These are phyloP conservation scores for Prionailurus bengalensis DNA, from an alignment of 2,113 vertebrate species.

Conservation along the genomic window DNA sequence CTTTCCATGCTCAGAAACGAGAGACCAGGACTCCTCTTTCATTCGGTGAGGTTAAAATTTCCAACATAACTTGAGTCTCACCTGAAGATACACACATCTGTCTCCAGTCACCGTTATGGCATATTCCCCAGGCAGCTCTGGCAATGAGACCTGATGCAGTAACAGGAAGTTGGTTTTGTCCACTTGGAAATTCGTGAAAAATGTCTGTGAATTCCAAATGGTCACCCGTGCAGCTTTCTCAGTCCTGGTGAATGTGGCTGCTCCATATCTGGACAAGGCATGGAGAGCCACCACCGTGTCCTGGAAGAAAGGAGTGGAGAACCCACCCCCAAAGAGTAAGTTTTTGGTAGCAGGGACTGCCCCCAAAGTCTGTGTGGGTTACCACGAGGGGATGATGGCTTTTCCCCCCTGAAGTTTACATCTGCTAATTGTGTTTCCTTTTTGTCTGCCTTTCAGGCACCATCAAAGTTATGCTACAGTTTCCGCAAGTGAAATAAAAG, in stretches of 20 bases:
- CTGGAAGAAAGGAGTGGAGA: conserved; percentile 49
- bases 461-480: background rate
- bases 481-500: background rate
- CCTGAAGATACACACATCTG: conserved; percentile 87
- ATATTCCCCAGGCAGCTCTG: conserved; percentile 86
- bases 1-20: background rate
- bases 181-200: conserved; percentile 86
- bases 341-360: background rate
- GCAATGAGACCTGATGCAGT: conserved; percentile 87
- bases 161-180: conserved; percentile 90
- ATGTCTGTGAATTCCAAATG: conserved; percentile 64
- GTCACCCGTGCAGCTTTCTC: conserved; percentile 63
- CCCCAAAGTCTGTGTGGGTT: background rate
- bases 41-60: background rate
- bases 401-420: too few relatives aligned
- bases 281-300: conserved; percentile 87
- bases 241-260: conserved; percentile 71
- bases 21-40: background rate
- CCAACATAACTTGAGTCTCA: conserved; percentile 61
- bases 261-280: conserved; percentile 78
- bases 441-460: background rate
- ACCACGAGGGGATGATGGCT: too few relatives aligned
- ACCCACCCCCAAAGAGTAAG: background rate
- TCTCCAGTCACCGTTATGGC: conserved; percentile 79
- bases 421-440: background rate